phyloP scores from a whole-genome alignment of 2,888 invertebrate genomes.

The Labia minor region DNA sequence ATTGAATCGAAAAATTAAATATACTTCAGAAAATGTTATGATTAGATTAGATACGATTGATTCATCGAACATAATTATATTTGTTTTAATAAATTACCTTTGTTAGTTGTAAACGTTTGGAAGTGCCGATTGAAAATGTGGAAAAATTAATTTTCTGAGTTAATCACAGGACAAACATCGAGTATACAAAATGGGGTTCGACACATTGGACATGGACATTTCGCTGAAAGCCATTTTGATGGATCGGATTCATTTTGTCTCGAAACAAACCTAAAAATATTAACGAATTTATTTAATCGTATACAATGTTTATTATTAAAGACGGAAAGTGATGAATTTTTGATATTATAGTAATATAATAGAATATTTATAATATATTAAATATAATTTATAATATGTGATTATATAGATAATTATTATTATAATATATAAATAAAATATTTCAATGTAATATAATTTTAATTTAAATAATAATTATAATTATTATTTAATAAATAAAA shows the following conservation, averaged over 20 bases:
- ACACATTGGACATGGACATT: constrained; percentile 82
- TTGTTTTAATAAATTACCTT: constrained; percentile 5
- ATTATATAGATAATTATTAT: too few relatives aligned
- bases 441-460: too few relatives aligned
- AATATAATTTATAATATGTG: background rate
- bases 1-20: background rate
- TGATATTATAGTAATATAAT: background rate
- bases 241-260: constrained; percentile 59
- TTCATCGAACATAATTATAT: background rate
- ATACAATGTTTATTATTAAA: constrained; percentile 19
- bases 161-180: constrained; percentile 55
- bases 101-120: background rate
- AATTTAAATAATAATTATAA: too few relatives aligned
- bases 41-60: background rate
- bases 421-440: too few relatives aligned
- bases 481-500: too few relatives aligned
- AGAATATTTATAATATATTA: too few relatives aligned
- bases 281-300: too few relatives aligned
- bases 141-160: background rate
- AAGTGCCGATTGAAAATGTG: background rate
- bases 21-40: background rate
- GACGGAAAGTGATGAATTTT: too few relatives aligned
- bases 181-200: constrained; percentile 72
- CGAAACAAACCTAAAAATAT: constrained; percentile 62
- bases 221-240: constrained; percentile 66